Base-by-base conservation (phyloP, 2,797 vertebrate species). In the Carduelis carduelis region DNA sequence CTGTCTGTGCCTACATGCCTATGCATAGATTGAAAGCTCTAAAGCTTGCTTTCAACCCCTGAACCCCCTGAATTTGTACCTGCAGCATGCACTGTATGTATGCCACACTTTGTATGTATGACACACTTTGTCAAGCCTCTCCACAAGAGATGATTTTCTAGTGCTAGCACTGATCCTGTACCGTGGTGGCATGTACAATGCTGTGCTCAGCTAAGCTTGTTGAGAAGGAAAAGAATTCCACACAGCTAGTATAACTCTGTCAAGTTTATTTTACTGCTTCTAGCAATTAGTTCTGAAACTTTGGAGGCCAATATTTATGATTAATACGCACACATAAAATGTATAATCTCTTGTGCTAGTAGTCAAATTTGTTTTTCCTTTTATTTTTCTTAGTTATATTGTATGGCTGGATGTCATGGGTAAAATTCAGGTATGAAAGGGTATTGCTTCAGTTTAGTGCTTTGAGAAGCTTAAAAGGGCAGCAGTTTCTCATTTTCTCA, bases 401-500 rank as follows among this genome's bases (percentile, higher is more conserved):
- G 5, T 19, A 2, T 56, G 11, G 5, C 22, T 85, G 19, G 30
- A 60, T 32, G 1, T 61, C 35, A 22, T 3, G 4, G 17, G 6
- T 46, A 78, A 68, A 88, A 60, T 35, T 81, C n/a, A 57, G 15
- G 5, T 77, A n/a, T 60, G 27, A 46, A 10, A 59, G 24, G 22
- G 3, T 60, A 39, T 65, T 83, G 6, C 63, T 75, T 76, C 66
- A 57, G 24, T 70, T 78, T 83, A 78, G 20, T 82, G 15, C 26
- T 86, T 65, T 32, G 39, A 43, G 50, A 81, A 65, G 63, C 63
- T 90, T 89, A 57, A 88, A 55, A 87, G 63, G 55, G 32, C 23
- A 90, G 50, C 28, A 93, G 55, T 71, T 95, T 89, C 60, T 89
- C 53, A 64, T 66, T 96, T 94, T 83, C 59, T 68, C 28, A 16